Evolutionary conservation across 2,113 vertebrate species (phyloP), one percentile per base, ranked within the genome.

Genomic region (Poecile atricapillus): DNA sequence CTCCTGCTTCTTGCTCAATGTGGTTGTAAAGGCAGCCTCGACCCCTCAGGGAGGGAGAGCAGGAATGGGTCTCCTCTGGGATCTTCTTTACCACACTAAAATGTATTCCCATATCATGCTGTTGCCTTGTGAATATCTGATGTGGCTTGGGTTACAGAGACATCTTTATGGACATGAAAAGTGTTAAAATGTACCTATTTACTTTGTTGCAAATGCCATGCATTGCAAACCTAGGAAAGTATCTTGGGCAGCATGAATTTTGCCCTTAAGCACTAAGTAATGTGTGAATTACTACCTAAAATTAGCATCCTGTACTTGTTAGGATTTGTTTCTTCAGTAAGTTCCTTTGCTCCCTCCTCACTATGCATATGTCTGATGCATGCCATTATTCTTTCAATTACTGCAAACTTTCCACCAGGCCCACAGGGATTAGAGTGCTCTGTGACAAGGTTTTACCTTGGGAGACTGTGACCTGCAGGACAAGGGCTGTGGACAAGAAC

Each of bases 311-410:
- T 6, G 0, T 65, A 63, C 67, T 77, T 88, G 55, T 30, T 92
- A 63, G 75, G 71, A 90, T 86, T 92, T 83, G 46, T 65, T 94
- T 90, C 65, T 83, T 76, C 86, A 76, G 59, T 77, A 88, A 92
- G 23, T 70, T 87, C 41, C 46, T 88, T 77, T 30, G 63, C 67
- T 92, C 10, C 46, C 55, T 86, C 39, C 62, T 91, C 67, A 69
- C 53, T 46, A 33, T 60, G 14, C 4, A 3, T 65, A 70, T 1
- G 0, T 53, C 59, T 67, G 71, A 69, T 53, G 19, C 15, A 2
- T 64, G 22, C 13, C 49, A 63, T 43, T 77, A 47, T 35, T 85
- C 85, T 60, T 90, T 73, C 68, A 90, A 25, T 27, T 43, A 53
- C 30, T 65, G 25, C 46, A 80, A 22, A 46, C 11, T 80, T 95